Evolutionary conservation across 37 sponge, comb jelly and placozoan genomes (phyloP).

Genomic region (Ephydatia muelleri): DNA sequence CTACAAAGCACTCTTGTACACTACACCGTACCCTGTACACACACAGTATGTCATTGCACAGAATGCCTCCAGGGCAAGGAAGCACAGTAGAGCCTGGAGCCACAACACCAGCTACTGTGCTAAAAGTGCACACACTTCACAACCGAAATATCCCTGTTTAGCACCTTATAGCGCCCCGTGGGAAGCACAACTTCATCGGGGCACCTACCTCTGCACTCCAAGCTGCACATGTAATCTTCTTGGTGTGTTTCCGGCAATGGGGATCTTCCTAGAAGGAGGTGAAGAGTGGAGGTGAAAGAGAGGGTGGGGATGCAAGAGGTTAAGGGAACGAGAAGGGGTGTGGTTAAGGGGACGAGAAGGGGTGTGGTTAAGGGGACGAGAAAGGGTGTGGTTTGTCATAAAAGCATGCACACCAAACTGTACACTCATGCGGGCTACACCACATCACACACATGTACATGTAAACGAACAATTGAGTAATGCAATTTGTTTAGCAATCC

Average conservation of each 20-base stretch:
- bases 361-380: not conserved
- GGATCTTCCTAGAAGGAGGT: constrained; percentile 64
- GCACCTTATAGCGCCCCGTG: no score
- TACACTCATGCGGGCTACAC: not conserved
- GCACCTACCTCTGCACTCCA: constrained; percentile 81
- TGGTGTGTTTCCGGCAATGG: constrained; percentile 97
- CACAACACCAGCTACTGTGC: no score
- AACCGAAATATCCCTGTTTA: not conserved
- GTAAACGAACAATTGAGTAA: not conserved
- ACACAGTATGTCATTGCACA: no score
- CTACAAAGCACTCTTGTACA: no score
- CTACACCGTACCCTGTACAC: no score
- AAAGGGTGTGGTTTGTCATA: not conserved
- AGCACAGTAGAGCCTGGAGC: no score
- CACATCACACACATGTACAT: not conserved
- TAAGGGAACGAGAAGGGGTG: not conserved
- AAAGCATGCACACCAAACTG: not conserved
- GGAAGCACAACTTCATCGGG: not conserved
- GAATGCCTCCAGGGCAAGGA: no score
- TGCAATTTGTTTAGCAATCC: not conserved
- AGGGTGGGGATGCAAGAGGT: not conserved
- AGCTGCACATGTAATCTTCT: constrained; percentile 84
- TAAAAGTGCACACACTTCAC: not conserved
- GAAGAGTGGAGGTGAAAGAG: not conserved
- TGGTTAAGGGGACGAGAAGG: not conserved